Percentiles rank a stretch among this genome's conserved stretches.
Conservation (phyloP, 2,113 vertebrate species). For the Oxygymnocypris stewartii region DNA sequence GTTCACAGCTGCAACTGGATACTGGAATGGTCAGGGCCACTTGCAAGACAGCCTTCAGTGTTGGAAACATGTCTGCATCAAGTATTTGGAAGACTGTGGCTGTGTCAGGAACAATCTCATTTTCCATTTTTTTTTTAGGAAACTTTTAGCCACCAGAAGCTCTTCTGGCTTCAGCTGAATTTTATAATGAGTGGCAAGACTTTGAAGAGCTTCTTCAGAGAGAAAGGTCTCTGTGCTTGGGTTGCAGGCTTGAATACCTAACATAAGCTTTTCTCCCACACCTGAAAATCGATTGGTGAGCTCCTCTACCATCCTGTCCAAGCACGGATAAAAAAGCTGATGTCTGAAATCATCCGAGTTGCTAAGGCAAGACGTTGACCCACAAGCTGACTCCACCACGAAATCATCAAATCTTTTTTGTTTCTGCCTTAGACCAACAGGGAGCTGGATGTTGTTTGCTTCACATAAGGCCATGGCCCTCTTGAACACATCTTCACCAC, state of each 20-base stretch:
- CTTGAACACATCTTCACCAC: conserved; percentile 24
- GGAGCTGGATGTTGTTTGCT: background rate
- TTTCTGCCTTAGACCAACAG: conserved; percentile 20
- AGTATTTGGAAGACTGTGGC: conserved; percentile 12
- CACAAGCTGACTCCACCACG: background rate
- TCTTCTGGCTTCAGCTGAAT: too few species aligned
- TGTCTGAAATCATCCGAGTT: background rate
- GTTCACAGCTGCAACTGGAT: too few species aligned
- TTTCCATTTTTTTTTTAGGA: background rate
- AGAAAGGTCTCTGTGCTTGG: conserved; percentile 35
- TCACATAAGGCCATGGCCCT: conserved; percentile 15
- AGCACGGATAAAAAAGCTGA: conserved; percentile 19
- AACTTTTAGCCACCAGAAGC: conserved; percentile 27
- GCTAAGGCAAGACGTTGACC: conserved; percentile 20
- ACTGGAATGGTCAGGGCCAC: too few species aligned
- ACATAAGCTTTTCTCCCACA: conserved; percentile 25
- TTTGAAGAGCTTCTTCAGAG: conserved; percentile 15
- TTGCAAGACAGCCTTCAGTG: conserved; percentile 21
- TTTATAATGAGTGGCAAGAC: background rate
- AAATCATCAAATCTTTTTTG: conserved; percentile 7
- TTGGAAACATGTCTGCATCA: conserved; percentile 42
- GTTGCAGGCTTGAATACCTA: conserved; percentile 44
- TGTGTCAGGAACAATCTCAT: background rate
- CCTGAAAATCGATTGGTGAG: conserved; percentile 27
- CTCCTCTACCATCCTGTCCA: conserved; percentile 44